Conservation (phyloP, 2,113 vertebrate species). For the Upupa epops region DNA sequence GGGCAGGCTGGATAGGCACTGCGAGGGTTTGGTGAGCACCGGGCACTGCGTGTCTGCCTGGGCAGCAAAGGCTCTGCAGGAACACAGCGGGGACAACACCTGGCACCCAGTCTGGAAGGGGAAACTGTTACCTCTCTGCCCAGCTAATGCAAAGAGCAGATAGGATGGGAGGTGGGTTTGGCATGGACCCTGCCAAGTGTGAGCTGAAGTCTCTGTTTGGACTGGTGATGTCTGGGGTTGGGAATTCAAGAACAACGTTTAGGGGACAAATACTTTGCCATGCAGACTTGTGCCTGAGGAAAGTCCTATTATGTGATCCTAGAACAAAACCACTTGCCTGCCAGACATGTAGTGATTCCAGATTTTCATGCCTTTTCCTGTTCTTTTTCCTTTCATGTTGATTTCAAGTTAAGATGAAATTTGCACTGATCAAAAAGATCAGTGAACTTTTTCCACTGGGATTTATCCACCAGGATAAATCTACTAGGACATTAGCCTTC, state of each 20-base stretch:
- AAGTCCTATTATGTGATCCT: background rate
- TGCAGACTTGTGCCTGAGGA: background rate
- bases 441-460: background rate
- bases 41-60: rapidly evolving
- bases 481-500: background rate
- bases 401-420: background rate
- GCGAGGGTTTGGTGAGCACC: background rate
- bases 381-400: background rate
- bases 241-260: background rate
- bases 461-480: background rate
- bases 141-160: background rate
- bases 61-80: rapidly evolving
- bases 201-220: background rate
- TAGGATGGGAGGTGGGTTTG: background rate
- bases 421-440: background rate
- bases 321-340: background rate
- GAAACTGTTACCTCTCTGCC: background rate
- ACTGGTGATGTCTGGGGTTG: background rate
- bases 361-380: background rate
- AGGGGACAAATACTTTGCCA: background rate
- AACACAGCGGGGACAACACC: background rate
- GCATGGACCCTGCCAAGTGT: background rate
- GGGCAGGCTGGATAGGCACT: background rate
- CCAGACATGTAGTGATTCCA: background rate
- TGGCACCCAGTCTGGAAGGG: rapidly evolving